These are phyloP conservation scores for Haemorhous mexicanus DNA, from an alignment of 2,113 vertebrate species.

Conservation along the genomic window DNA sequence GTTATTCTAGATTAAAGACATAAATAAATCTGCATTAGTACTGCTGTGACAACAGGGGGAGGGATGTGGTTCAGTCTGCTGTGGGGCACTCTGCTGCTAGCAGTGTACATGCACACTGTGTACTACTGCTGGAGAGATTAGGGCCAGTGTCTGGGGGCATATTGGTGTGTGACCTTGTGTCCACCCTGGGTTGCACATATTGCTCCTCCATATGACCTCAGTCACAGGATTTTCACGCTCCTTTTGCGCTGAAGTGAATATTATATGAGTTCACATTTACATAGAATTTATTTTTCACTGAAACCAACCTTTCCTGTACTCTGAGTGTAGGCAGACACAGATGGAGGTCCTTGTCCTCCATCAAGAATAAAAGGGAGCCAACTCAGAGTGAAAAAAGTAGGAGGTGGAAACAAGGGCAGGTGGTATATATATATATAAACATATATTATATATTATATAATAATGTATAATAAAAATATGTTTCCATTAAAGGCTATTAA, in stretches of 20 bases:
- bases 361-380: not conserved
- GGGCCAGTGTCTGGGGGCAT: rapidly evolving
- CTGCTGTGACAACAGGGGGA: not conserved
- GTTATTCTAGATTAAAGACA: not conserved
- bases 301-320: not conserved
- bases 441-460: no score
- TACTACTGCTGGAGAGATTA: not conserved
- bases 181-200: not conserved
- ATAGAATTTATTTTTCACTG: not conserved
- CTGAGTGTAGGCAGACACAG: not conserved
- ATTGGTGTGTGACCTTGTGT: not conserved
- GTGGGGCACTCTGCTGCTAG: not conserved
- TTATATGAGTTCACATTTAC: not conserved
- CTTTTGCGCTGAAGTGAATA: not conserved
- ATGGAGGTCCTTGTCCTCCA: not conserved
- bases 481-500: not conserved
- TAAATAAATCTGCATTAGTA: not conserved
- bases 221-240: not conserved
- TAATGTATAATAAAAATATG: not conserved
- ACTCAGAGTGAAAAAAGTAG: not conserved
- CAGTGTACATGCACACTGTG: not conserved
- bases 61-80: not conserved
- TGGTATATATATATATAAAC: rapidly evolving
- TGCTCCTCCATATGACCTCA: not conserved
- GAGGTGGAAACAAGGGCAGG: not conserved